These are phyloP conservation scores for Oncopodura yosiiana DNA, from an alignment of 1,140 invertebrate species.

Conservation along the genomic window DNA sequence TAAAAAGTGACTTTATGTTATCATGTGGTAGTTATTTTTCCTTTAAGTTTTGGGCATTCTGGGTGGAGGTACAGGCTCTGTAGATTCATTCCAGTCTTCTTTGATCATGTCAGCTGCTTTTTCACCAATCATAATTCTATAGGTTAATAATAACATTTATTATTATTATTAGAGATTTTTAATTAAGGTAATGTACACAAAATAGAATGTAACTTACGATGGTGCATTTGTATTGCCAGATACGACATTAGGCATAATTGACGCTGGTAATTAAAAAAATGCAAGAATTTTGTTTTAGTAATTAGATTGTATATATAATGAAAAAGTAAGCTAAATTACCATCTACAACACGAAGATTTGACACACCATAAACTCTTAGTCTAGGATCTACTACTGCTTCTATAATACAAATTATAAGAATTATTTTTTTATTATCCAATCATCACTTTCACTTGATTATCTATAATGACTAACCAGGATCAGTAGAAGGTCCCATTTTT, in stretches of 20 bases:
- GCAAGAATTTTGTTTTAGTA: constrained; percentile 40
- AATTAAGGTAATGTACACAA: not conserved
- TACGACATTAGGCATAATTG: constrained; percentile 44
- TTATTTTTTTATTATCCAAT: too few species aligned
- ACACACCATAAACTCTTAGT: constrained; percentile 42
- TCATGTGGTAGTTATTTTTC: too few species aligned
- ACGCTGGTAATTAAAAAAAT: too few species aligned
- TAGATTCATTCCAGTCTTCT: constrained; percentile 35
- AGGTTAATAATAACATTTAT: not conserved
- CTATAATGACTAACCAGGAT: too few species aligned
- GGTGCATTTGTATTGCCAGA: constrained; percentile 45
- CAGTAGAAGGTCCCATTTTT: constrained; percentile 30
- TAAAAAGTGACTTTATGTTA: too few species aligned
- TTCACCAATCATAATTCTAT: constrained; percentile 41
- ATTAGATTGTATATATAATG: constrained; percentile 39
- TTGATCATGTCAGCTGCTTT: constrained; percentile 40
- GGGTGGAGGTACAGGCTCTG: constrained; percentile 19
- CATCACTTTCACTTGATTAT: too few species aligned
- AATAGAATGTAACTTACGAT: too few species aligned
- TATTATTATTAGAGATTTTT: not conserved
- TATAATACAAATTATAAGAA: too few species aligned
- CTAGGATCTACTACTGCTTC: constrained; percentile 35
- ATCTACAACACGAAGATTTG: constrained; percentile 42
- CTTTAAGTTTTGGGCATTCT: not conserved
- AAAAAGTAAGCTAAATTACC: constrained; percentile 37